Conservation (phyloP, 2,113 vertebrate species). For the Indicator indicator region DNA sequence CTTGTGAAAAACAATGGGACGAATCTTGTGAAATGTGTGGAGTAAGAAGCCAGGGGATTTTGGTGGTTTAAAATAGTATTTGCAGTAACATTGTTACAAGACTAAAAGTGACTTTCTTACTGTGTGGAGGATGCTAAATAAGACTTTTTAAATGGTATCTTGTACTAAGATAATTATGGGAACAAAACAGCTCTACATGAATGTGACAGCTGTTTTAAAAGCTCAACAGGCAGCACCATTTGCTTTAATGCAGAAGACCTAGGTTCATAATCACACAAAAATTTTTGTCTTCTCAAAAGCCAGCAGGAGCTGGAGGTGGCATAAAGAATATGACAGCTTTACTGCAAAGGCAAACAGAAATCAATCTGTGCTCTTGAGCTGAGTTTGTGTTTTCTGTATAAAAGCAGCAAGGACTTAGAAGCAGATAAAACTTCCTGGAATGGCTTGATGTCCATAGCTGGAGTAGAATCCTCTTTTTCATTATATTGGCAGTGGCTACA, state of each 20-base stretch:
- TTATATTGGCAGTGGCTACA: not conserved
- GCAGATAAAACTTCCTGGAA: not conserved
- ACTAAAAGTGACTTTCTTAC: not conserved
- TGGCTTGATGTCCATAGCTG: not conserved
- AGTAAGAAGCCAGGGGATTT: not conserved
- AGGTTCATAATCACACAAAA: not conserved
- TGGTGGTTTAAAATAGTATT: not conserved
- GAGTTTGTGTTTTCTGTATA: not conserved
- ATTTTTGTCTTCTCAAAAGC: not conserved
- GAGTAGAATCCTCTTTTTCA: not conserved
- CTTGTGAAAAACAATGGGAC: not conserved
- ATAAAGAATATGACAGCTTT: not conserved
- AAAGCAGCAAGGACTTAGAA: not conserved
- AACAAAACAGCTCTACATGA: not conserved
- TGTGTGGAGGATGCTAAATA: not conserved
- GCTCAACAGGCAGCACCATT: not conserved
- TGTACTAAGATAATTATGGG: not conserved
- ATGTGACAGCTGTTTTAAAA: slow-evolving; percentile 27
- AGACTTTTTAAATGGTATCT: not conserved
- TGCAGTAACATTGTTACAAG: not conserved
- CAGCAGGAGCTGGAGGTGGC: not conserved
- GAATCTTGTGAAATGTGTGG: not conserved
- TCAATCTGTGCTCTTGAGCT: not conserved
- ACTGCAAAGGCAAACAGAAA: not conserved
- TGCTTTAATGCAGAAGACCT: not conserved